phyloP scores from a whole-genome alignment of 2,797 vertebrate species.

The Lemur catta region DNA sequence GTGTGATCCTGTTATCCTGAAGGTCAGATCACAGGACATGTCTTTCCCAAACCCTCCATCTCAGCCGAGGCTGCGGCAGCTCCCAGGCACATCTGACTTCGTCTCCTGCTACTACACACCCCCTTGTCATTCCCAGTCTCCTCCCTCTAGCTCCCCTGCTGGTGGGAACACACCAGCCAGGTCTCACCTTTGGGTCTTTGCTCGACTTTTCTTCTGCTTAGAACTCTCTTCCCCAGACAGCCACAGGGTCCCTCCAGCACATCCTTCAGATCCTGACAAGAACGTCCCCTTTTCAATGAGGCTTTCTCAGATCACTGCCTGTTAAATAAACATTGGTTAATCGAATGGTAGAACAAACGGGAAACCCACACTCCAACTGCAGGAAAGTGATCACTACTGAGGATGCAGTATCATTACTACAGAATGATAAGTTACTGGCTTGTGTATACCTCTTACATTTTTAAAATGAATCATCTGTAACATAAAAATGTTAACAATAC shows the following conservation, averaged over 20 bases:
- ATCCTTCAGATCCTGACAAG: too few species aligned
- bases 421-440: not conserved
- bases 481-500: not conserved
- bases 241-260: accelerated
- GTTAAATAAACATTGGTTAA: not conserved
- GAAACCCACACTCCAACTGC: not conserved
- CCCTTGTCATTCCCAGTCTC: not conserved
- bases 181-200: not conserved
- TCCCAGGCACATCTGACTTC: not conserved
- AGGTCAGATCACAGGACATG: accelerated
- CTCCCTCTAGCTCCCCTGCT: not conserved
- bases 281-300: accelerated
- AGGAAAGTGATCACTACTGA: not conserved
- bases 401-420: too few species aligned
- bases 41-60: too few species aligned
- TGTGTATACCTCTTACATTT: not conserved
- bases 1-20: accelerated
- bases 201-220: not conserved
- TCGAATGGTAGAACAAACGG: not conserved
- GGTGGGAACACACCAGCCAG: not conserved
- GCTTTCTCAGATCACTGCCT: not conserved
- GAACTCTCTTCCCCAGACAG: accelerated
- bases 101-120: too few species aligned
- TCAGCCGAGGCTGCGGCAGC: accelerated
- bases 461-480: not conserved